These are phyloP conservation scores for Ceuthmochares aereus DNA, from an alignment of 2,113 vertebrate genomes.

Conservation along the genomic window DNA sequence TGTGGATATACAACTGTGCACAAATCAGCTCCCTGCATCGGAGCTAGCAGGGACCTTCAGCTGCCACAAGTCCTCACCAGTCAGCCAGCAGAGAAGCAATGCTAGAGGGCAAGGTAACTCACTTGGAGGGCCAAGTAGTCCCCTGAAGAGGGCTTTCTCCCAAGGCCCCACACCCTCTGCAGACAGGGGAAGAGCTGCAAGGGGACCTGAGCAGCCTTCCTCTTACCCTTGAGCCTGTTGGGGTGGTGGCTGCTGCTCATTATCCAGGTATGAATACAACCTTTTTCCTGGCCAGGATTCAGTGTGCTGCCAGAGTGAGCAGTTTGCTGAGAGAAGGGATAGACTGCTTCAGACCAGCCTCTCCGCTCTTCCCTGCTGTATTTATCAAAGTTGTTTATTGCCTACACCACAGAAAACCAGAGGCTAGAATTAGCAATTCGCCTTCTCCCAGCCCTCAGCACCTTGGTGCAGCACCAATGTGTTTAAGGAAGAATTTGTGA, in stretches of 20 bases:
- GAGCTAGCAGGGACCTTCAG: background rate
- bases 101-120: background rate
- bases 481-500: accelerated
- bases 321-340: background rate
- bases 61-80: background rate
- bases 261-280: background rate
- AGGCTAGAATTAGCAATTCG: background rate
- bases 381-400: background rate
- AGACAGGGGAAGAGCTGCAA: background rate
- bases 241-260: background rate
- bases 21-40: accelerated
- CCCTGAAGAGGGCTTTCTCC: background rate
- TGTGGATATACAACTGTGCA: background rate
- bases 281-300: background rate
- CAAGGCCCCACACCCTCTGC: background rate
- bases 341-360: background rate
- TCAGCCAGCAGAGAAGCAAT: background rate
- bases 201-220: background rate
- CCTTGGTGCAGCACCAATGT: background rate
- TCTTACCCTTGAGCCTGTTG: background rate
- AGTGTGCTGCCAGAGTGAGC: background rate
- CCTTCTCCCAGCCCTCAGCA: background rate
- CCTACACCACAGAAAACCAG: background rate
- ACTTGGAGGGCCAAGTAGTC: background rate
- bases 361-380: background rate